Percentiles rank a stretch among this genome's conserved stretches.
These are phyloP conservation scores for Calidris pugnax DNA, from an alignment of 2,113 vertebrate genomes.

Conservation along the genomic window DNA sequence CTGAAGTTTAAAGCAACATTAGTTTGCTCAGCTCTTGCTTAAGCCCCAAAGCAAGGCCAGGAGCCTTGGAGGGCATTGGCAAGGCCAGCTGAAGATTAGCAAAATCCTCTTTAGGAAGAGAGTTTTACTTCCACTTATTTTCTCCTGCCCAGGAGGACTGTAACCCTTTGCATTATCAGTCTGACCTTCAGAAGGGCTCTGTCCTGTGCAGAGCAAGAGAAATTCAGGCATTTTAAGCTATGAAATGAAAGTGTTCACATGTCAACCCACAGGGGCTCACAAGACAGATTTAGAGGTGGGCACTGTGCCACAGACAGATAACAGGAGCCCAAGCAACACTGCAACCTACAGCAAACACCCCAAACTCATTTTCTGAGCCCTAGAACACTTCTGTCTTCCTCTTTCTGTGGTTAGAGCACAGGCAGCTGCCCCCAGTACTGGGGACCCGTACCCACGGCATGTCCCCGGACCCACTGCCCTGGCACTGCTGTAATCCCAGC, in stretches of 20 bases:
- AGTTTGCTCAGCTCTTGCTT: constrained; percentile 42
- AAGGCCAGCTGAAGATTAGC: constrained; percentile 56
- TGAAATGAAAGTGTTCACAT: neutral
- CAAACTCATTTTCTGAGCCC: neutral
- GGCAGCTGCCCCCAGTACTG: accelerated
- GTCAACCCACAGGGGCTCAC: neutral
- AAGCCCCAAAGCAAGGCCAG: constrained; percentile 28
- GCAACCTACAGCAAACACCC: neutral
- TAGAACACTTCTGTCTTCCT: neutral
- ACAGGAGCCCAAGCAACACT: neutral
- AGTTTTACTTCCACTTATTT: constrained; percentile 54
- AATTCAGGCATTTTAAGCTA: neutral
- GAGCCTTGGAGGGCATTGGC: constrained; percentile 46
- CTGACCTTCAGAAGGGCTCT: constrained; percentile 27
- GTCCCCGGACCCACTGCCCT: neutral
- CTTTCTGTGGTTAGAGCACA: neutral
- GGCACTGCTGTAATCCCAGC: neutral
- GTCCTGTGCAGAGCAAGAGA: neutral
- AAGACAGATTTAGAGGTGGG: neutral
- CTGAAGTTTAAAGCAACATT: constrained; percentile 27
- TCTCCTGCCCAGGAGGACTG: neutral
- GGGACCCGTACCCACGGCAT: neutral
- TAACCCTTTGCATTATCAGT: neutral
- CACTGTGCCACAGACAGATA: neutral
- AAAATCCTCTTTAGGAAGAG: constrained; percentile 60